Conservation (phyloP, 2,113 vertebrate species). For the Erythrolamprus reginae region DNA sequence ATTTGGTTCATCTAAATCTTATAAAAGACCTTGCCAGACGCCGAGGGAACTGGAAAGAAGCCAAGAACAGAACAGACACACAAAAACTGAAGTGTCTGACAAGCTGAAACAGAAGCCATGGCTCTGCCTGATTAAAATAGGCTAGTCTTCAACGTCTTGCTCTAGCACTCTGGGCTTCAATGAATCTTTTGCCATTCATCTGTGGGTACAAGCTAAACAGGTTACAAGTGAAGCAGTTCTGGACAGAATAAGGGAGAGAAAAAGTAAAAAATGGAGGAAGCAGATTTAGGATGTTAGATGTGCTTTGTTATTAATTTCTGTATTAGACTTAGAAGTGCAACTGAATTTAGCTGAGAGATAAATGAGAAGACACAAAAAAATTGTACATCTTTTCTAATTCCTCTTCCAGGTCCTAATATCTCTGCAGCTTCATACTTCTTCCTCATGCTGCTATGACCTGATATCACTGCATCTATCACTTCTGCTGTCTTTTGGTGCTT, state of each 20-base stretch:
- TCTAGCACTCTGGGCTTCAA: background rate
- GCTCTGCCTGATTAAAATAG: background rate
- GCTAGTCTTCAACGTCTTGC: background rate
- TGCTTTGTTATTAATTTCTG: background rate
- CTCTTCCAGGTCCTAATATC: background rate
- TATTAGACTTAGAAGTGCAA: background rate
- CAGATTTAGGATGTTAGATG: background rate
- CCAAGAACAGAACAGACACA: background rate
- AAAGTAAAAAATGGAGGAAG: background rate
- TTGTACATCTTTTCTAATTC: background rate
- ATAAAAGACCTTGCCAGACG: background rate
- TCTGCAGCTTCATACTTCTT: background rate
- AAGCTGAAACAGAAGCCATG: background rate
- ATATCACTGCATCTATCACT: background rate
- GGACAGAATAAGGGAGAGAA: background rate
- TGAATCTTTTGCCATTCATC: rapidly evolving
- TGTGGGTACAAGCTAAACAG: background rate
- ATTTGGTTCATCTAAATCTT: slow-evolving; percentile 8
- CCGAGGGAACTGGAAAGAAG: background rate
- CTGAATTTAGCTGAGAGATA: background rate
- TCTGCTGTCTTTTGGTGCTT: background rate
- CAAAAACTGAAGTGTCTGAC: background rate
- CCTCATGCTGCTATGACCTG: background rate
- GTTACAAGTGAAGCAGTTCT: background rate
- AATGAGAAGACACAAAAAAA: background rate